Evolutionary conservation across 2,797 vertebrate species (phyloP), one percentile per base, ranked within the genome.

Genomic region (Petrocephalus sullivani): DNA sequence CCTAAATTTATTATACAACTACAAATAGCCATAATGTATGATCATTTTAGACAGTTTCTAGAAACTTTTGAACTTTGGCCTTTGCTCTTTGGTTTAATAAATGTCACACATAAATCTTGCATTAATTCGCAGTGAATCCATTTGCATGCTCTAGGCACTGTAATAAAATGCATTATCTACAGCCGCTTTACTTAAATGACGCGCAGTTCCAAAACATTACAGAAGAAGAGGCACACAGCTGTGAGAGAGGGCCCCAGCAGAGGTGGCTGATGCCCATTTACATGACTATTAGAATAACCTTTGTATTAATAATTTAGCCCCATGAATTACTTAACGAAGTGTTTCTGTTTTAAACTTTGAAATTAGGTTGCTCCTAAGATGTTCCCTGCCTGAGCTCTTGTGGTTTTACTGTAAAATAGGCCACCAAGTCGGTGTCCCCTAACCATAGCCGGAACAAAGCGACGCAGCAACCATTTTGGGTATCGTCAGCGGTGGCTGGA

Each of bases 331-430:
- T 86, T 86, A 86, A 61, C 58, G 21, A 86, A 61, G 37, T n/a
- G 56, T 57, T 61, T 61, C 85, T 49, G 56, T 86, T 86, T 60
- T 41, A 86, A 86, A 54, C 37, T 60, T 60, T 60, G n/a, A 86
- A 86, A 86, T 54, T 86, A 54, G 85, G 85, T 86, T 86, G 33
- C 57, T 61, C 85, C 46, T 86, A 61, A 86, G 41, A 85, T 57
- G 53, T 41, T 85, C 14, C 7, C 16, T 58, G 19, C 28, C 9
- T 56, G 23, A n/a, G 12, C 23, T 37, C 28, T 41, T 85, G 54
- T 37, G 84, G 54, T 41, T 85, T 85, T 19, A 84, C 28, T 85
- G 23, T 58, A 33, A 85, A 85, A 28, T 56, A 57, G 84, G 54
- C 28, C 54, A 85, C 51, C 49, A 46, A 37, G 16, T 49, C n/a